Evolutionary conservation across 1,140 invertebrate genomes (phyloP).

Genomic region (Drosophila jambulina): DNA sequence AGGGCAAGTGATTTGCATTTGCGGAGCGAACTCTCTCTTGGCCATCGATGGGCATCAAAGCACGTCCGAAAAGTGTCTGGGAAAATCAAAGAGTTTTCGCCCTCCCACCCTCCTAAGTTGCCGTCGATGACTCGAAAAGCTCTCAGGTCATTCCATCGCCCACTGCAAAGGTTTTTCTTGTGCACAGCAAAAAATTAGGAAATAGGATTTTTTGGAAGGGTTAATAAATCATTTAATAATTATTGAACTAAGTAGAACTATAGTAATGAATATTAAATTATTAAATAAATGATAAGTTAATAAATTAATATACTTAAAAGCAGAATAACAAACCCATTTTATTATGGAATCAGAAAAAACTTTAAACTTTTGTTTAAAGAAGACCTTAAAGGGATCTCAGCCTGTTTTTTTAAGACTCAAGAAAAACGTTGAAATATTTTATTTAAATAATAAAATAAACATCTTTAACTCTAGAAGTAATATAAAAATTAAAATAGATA

Average conservation of each 20-base stretch:
- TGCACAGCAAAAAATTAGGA: neutral
- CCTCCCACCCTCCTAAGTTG: too few relatives aligned
- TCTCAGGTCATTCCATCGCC: constrained; percentile 10
- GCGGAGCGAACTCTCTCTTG: neutral
- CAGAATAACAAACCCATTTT: too few relatives aligned
- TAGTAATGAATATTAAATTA: neutral
- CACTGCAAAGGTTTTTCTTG: neutral
- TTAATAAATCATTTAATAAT: neutral
- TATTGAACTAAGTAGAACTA: neutral
- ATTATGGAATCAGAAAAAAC: too few relatives aligned
- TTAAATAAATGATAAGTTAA: neutral
- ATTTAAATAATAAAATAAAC: too few relatives aligned
- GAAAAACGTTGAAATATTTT: neutral
- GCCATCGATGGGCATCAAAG: constrained; percentile 41
- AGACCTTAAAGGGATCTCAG: neutral
- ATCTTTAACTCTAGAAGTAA: neutral
- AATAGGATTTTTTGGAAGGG: neutral
- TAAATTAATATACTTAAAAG: too few relatives aligned
- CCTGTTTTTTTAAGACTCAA: neutral
- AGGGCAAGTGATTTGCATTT: constrained; percentile 44
- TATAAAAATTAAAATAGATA: too few relatives aligned
- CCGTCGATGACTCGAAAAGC: constrained; percentile 17
- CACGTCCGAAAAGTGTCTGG: constrained; percentile 37
- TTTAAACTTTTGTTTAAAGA: neutral
- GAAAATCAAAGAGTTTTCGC: constrained; percentile 41